Percentiles rank a stretch among this genome's conserved stretches.
phyloP scores from a whole-genome alignment of 2,888 invertebrate species.

The Tipula vernalis region DNA sequence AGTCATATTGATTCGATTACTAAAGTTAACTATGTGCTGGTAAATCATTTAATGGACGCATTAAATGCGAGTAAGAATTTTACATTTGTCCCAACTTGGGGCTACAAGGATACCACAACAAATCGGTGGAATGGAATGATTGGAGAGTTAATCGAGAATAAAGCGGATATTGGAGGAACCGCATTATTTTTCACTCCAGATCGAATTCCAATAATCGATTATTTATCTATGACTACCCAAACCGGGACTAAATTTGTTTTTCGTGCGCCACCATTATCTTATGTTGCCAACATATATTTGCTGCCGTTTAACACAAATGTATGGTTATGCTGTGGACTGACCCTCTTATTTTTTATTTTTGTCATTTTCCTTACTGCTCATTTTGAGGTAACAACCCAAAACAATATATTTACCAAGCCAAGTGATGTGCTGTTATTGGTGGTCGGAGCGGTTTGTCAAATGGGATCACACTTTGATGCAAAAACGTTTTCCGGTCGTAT shows the following conservation, averaged over 20 bases:
- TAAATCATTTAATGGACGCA: conserved; percentile 43
- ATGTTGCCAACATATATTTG: conserved; percentile 51
- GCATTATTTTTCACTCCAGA: conserved; percentile 30
- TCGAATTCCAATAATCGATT: conserved; percentile 36
- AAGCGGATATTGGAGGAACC: conserved; percentile 48
- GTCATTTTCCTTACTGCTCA: conserved; percentile 14
- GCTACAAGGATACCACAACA: conserved; percentile 41
- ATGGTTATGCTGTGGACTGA: conserved; percentile 45
- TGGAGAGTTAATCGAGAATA: conserved; percentile 42
- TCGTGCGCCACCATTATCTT: conserved; percentile 50
- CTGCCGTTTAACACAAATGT: conserved; percentile 49
- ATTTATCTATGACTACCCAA: conserved; percentile 42
- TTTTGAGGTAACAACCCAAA: not conserved
- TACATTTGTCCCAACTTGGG: conserved; percentile 46
- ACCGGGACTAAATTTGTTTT: conserved; percentile 48
- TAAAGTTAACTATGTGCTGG: conserved; percentile 48
- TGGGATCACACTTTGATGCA: conserved; percentile 44
- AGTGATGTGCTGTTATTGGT: conserved; percentile 41
- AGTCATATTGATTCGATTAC: conserved; percentile 46
- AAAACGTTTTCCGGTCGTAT: conserved; percentile 26
- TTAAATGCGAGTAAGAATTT: conserved; percentile 44
- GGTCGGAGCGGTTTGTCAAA: conserved; percentile 46
- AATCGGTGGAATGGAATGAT: conserved; percentile 52
- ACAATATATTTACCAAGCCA: not conserved
- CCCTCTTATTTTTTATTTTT: conserved; percentile 26